Percentiles rank a stretch among this genome's conserved stretches.
These are phyloP conservation scores for Bombycilla garrulus DNA, from an alignment of 2,113 vertebrate genomes.

Conservation along the genomic window DNA sequence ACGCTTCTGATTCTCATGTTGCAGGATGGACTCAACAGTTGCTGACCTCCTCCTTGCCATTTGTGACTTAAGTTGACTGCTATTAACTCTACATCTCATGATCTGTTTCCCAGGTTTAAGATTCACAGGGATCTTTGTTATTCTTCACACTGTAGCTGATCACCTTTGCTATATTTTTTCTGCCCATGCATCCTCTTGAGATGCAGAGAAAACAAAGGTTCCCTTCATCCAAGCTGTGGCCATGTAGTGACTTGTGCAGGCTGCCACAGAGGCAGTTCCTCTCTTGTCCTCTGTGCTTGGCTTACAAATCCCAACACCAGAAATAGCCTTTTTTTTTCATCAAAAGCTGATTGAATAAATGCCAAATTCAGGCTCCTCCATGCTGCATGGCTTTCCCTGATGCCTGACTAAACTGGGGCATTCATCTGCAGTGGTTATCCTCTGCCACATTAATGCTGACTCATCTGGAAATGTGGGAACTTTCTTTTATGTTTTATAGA, in stretches of 20 bases:
- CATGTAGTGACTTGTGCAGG: accelerated
- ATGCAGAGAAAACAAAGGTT: background rate
- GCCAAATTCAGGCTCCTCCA: background rate
- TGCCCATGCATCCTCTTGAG: background rate
- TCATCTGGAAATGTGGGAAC: background rate
- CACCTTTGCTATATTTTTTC: background rate
- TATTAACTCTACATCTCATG: background rate
- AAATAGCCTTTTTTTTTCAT: background rate
- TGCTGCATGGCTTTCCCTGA: background rate
- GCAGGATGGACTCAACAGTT: background rate
- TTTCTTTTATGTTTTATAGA: background rate
- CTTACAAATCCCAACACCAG: background rate
- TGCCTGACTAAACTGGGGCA: background rate
- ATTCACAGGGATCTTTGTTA: background rate
- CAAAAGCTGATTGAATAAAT: background rate
- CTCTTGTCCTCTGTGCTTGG: background rate
- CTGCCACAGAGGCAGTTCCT: background rate
- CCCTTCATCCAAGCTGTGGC: background rate
- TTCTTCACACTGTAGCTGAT: background rate
- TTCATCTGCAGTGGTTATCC: background rate
- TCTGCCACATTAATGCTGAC: background rate
- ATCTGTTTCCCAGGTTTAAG: background rate
- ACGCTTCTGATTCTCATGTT: background rate
- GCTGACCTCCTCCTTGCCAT: background rate
- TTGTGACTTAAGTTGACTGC: accelerated